Percentiles rank a stretch among this genome's conserved stretches.
These are phyloP conservation scores for Hormaphis cornu DNA, from an alignment of 1,140 invertebrate genomes.

Conservation along the genomic window DNA sequence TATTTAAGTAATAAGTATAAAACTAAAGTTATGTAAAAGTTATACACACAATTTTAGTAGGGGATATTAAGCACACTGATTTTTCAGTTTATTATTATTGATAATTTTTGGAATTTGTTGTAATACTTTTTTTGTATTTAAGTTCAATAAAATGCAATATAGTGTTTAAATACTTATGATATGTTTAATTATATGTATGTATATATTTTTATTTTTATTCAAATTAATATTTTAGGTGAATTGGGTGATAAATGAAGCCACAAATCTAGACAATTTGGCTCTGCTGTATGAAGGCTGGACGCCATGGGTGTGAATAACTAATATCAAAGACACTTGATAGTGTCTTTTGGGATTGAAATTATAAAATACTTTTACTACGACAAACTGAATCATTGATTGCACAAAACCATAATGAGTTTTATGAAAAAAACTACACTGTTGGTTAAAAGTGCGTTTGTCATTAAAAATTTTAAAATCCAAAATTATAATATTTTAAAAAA, in stretches of 20 bases:
- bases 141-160: neutral
- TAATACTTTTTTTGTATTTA: neutral
- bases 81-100: too few relatives aligned
- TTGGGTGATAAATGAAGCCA: conserved; percentile 86
- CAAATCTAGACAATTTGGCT: conserved; percentile 82
- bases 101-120: too few relatives aligned
- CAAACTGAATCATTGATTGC: neutral
- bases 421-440: conserved; percentile 12
- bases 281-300: conserved; percentile 98
- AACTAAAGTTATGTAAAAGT: too few relatives aligned
- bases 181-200: too few relatives aligned
- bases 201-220: neutral
- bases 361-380: conserved; percentile 17
- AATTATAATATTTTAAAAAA: neutral
- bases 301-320: conserved; percentile 83
- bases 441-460: conserved; percentile 15
- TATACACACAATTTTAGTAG: too few relatives aligned
- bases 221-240: conserved; percentile 59
- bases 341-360: conserved; percentile 15
- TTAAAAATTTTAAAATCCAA: neutral
- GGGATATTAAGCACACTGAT: too few relatives aligned
- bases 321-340: conserved; percentile 11
- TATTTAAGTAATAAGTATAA: too few relatives aligned
- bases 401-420: neutral
- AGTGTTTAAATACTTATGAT: too few relatives aligned